phyloP scores from a whole-genome alignment of 2,888 invertebrate genomes.

The Brachyptera risi region DNA sequence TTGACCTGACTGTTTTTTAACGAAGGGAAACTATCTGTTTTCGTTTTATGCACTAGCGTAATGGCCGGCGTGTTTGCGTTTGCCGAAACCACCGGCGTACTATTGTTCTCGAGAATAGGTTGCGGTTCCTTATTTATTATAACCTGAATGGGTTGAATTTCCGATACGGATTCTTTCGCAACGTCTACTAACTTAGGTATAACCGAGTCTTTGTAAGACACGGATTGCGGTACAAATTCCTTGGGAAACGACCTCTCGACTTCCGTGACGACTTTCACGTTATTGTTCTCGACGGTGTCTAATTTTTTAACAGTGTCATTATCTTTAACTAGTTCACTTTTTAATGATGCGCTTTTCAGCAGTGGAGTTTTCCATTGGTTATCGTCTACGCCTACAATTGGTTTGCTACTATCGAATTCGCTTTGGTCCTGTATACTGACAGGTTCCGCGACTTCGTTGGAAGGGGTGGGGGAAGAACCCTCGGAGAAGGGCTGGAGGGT shows the following conservation, averaged over 20 bases:
- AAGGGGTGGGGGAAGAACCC: not conserved
- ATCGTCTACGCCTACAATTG: constrained; percentile 21
- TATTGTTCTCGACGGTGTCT: constrained; percentile 18
- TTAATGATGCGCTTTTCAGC: constrained; percentile 6
- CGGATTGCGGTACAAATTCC: constrained; percentile 38
- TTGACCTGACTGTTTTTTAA: constrained; percentile 6
- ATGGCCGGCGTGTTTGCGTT: constrained; percentile 17
- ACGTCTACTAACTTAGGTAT: constrained; percentile 60
- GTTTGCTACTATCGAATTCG: constrained; percentile 13
- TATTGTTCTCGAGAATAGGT: constrained; percentile 28
- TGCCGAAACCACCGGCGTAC: constrained; percentile 14
- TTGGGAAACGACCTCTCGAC: constrained; percentile 16
- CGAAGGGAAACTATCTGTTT: not conserved
- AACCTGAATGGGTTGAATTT: constrained; percentile 30
- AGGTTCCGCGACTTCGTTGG: not conserved
- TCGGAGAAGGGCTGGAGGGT: constrained; percentile 14
- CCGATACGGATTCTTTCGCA: constrained; percentile 35
- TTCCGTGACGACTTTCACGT: constrained; percentile 9
- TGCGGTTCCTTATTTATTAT: constrained; percentile 38
- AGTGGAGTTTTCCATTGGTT: constrained; percentile 16
- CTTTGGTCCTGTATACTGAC: constrained; percentile 17
- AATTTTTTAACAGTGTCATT: constrained; percentile 10
- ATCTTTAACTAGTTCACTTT: constrained; percentile 16
- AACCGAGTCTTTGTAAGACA: constrained; percentile 47
- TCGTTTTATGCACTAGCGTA: constrained; percentile 8